phyloP scores from a whole-genome alignment of 1,140 invertebrate species.

The Venustaconcha ellipsiformis region DNA sequence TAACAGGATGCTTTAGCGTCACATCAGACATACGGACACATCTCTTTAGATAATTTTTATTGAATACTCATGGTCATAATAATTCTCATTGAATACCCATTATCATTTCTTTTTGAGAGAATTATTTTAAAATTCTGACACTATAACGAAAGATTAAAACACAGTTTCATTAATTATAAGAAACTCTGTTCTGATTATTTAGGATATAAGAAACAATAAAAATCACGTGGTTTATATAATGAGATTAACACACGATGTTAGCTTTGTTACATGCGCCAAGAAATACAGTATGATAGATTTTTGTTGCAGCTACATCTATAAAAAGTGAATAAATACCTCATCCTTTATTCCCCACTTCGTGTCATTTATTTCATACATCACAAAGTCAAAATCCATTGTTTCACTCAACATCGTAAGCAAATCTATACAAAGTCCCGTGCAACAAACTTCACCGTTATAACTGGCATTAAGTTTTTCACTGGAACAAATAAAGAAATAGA shows the following conservation, averaged over 20 bases:
- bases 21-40: too few relatives aligned
- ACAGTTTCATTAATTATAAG: too few relatives aligned
- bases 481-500: too few relatives aligned
- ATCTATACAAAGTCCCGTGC: constrained; percentile 99
- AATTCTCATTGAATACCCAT: too few relatives aligned
- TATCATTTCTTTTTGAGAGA: too few relatives aligned
- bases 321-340: constrained; percentile 22
- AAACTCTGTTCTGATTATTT: background rate
- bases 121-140: too few relatives aligned
- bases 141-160: too few relatives aligned
- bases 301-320: background rate
- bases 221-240: background rate
- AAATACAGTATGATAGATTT: background rate
- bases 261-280: background rate
- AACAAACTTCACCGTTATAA: constrained; percentile 74
- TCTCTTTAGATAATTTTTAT: too few relatives aligned
- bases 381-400: constrained; percentile 96
- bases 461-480: too few relatives aligned
- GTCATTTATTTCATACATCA: constrained; percentile 94
- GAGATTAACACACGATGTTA: background rate
- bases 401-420: constrained; percentile 82
- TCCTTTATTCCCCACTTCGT: constrained; percentile 87
- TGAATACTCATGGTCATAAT: too few relatives aligned
- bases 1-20: too few relatives aligned
- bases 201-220: background rate